These are phyloP conservation scores for Gephyroberyx darwinii DNA, from an alignment of 2,797 vertebrate species.

Conservation along the genomic window DNA sequence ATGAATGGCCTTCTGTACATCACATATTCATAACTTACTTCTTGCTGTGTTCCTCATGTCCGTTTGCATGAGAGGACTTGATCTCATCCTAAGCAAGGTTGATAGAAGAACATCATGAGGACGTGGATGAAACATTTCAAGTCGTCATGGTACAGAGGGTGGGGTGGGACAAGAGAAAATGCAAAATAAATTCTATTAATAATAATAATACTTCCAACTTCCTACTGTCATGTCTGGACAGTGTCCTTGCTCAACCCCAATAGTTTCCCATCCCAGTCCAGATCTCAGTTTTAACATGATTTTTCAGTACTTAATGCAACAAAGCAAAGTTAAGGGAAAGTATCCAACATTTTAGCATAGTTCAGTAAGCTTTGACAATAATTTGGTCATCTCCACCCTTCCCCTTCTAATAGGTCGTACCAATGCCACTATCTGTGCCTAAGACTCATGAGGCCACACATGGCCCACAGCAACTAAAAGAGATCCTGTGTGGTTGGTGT, in stretches of 20 bases:
- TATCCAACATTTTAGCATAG: constrained; percentile 76
- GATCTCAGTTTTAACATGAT: constrained; percentile 57
- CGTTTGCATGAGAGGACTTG: constrained; percentile 99
- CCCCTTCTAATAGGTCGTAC: constrained; percentile 86
- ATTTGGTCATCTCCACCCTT: constrained; percentile 82
- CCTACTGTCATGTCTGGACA: constrained; percentile 73
- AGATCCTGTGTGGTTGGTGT: constrained; percentile 97
- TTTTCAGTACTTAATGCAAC: constrained; percentile 75
- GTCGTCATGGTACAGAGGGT: constrained; percentile 90
- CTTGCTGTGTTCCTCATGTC: constrained; percentile 95
- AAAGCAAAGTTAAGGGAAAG: constrained; percentile 68
- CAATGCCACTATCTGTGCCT: constrained; percentile 94
- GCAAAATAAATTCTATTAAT: constrained; percentile 79
- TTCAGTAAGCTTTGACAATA: constrained; percentile 76
- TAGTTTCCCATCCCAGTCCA: constrained; percentile 70
- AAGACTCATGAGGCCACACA: constrained; percentile 91
- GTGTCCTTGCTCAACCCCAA: constrained; percentile 75
- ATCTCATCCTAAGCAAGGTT: constrained; percentile 99
- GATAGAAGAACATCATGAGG: constrained; percentile 99
- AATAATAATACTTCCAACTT: constrained; percentile 77
- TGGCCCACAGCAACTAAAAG: constrained; percentile 94
- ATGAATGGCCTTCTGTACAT: neutral
- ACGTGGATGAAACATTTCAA: constrained; percentile 98
- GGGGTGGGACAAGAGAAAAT: constrained; percentile 89
- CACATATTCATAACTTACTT: constrained; percentile 86